Conservation (phyloP, 2,888 invertebrate species). For the Ophioninae sp. region DNA sequence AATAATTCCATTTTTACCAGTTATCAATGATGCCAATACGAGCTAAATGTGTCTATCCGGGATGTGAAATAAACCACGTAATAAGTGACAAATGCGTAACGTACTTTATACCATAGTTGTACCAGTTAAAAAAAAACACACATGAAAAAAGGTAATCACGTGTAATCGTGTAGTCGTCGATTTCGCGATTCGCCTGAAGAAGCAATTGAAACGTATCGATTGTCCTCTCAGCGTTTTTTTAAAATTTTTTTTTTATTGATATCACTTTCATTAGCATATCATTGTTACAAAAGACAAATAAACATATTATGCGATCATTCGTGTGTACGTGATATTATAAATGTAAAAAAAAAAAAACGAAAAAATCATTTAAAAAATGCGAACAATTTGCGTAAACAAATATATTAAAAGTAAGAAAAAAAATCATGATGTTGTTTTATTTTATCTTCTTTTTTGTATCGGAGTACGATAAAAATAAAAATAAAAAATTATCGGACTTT, state of each 20-base stretch:
- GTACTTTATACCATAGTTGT: constrained; percentile 16
- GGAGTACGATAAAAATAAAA: constrained; percentile 36
- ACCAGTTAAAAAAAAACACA: constrained; percentile 46
- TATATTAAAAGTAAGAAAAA: constrained; percentile 57
- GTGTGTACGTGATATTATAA: constrained; percentile 55
- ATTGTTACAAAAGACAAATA: constrained; percentile 51
- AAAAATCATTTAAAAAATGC: constrained; percentile 29
- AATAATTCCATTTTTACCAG: too few relatives aligned
- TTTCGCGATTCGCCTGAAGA: constrained; percentile 20
- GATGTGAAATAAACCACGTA: constrained; percentile 25
- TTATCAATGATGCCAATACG: too few relatives aligned
- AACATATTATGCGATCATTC: constrained; percentile 51
- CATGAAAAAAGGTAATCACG: neutral
- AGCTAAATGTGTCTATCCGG: too few relatives aligned
- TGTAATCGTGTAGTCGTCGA: constrained; percentile 32
- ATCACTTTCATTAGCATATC: constrained; percentile 64
- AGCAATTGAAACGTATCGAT: constrained; percentile 16
- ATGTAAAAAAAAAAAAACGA: constrained; percentile 54
- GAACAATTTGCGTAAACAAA: constrained; percentile 61
- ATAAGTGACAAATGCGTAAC: neutral
- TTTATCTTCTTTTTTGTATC: constrained; percentile 1
- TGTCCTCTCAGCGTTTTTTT: constrained; percentile 45
- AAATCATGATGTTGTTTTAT: constrained; percentile 30
- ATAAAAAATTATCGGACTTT: constrained; percentile 22
- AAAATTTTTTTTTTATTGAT: constrained; percentile 69